phyloP scores from a whole-genome alignment of 2,113 vertebrate species.

The Pituophis catenifer region DNA sequence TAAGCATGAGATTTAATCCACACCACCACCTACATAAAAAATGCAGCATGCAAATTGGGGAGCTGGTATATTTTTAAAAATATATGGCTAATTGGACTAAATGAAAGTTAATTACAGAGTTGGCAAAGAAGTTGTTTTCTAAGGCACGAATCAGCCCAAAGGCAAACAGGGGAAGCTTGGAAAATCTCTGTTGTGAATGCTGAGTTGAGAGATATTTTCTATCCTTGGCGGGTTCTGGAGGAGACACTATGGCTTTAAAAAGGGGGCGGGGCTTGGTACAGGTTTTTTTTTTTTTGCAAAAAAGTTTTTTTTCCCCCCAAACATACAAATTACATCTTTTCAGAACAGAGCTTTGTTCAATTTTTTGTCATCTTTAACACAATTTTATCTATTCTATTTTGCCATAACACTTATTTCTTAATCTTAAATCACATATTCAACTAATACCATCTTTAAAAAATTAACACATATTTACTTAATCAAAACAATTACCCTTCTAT shows the following conservation, averaged over 20 bases:
- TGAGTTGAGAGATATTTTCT: slow-evolving; percentile 22
- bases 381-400: no score
- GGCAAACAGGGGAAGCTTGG: slow-evolving; percentile 28
- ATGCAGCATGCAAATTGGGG: neutral
- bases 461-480: no score
- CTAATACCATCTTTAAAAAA: no score
- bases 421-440: no score
- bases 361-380: no score
- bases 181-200: slow-evolving; percentile 21
- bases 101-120: slow-evolving; percentile 33
- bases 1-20: slow-evolving; percentile 38
- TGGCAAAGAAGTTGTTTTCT: slow-evolving; percentile 20
- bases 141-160: slow-evolving; percentile 28
- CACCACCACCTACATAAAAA: neutral
- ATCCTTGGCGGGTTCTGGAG: neutral
- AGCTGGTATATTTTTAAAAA: neutral
- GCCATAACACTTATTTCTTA: no score
- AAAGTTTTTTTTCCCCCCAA: no score
- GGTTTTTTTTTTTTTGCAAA: neutral
- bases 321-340: no score
- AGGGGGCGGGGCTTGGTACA: neutral
- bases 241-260: neutral
- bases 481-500: no score
- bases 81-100: slow-evolving; percentile 30
- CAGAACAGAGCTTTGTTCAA: no score